phyloP scores from a whole-genome alignment of 2,113 vertebrate species.

The Electrona antarctica region DNA sequence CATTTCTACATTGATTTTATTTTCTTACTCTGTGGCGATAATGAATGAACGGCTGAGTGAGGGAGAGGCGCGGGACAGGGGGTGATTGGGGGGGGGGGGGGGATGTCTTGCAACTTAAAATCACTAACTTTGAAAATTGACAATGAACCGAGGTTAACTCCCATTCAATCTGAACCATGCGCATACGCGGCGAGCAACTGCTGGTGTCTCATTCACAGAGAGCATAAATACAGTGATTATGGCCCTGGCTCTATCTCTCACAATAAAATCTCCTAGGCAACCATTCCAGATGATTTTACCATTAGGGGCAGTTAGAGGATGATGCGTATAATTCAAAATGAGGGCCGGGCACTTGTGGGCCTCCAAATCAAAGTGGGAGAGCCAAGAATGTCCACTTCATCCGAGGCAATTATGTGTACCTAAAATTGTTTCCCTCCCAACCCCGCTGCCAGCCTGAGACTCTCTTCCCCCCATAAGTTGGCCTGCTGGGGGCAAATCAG shows the following conservation, averaged over 20 bases:
- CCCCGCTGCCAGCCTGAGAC: slow-evolving; percentile 15
- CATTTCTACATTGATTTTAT: slow-evolving; percentile 71
- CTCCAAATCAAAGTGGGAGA: slow-evolving; percentile 53
- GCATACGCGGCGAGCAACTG: slow-evolving; percentile 64
- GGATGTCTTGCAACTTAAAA: slow-evolving; percentile 45
- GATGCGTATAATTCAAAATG: slow-evolving; percentile 68
- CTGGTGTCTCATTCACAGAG: slow-evolving; percentile 55
- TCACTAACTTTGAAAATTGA: slow-evolving; percentile 66
- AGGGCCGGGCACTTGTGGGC: slow-evolving; percentile 58
- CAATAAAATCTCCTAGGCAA: slow-evolving; percentile 75
- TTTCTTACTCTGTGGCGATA: slow-evolving; percentile 32
- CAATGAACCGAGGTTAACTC: slow-evolving; percentile 71
- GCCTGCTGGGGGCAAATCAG: slow-evolving; percentile 48
- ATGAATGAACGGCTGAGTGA: slow-evolving; percentile 49
- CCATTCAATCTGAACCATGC: slow-evolving; percentile 59
- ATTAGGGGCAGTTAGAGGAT: slow-evolving; percentile 62
- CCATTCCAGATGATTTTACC: slow-evolving; percentile 68
- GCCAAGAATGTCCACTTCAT: slow-evolving; percentile 59
- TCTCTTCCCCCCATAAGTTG: slow-evolving; percentile 41
- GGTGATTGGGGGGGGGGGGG: not conserved
- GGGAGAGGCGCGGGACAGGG: no score
- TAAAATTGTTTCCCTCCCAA: slow-evolving; percentile 46
- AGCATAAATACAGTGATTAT: slow-evolving; percentile 72
- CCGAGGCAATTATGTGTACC: slow-evolving; percentile 51
- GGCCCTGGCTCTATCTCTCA: slow-evolving; percentile 64